Evolutionary conservation across 2,113 vertebrate species (phyloP).

Genomic region (Hemicordylus capensis): DNA sequence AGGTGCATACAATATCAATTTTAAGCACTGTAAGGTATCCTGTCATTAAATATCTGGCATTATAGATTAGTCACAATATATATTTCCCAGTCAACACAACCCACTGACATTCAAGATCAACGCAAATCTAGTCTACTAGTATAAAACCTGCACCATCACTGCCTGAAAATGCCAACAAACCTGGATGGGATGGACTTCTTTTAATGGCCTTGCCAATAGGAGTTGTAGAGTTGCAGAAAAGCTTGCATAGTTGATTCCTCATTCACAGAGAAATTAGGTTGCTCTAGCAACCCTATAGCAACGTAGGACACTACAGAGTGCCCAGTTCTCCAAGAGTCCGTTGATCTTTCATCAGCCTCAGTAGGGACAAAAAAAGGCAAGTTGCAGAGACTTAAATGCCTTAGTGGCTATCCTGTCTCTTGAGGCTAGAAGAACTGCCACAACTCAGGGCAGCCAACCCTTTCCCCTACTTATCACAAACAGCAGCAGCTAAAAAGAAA

Average conservation of each 20-base stretch:
- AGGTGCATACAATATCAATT: neutral
- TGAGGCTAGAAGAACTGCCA: neutral
- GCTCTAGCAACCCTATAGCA: conserved; percentile 59
- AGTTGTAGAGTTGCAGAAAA: conserved; percentile 40
- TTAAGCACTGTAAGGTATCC: too few relatives aligned
- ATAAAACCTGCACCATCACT: neutral
- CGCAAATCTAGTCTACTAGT: neutral
- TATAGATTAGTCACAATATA: neutral
- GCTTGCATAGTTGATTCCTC: conserved; percentile 24
- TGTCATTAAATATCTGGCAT: neutral
- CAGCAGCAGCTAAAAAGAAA: neutral
- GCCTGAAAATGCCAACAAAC: conserved; percentile 26
- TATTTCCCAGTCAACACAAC: neutral
- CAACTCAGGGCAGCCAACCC: neutral
- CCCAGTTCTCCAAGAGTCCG: conserved; percentile 11
- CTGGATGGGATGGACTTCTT: conserved; percentile 6
- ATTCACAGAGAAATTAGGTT: conserved; percentile 54
- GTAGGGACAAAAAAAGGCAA: conserved; percentile 4
- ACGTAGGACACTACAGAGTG: conserved; percentile 39
- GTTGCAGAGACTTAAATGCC: conserved; percentile 19
- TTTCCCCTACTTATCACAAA: neutral
- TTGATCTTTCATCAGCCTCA: conserved; percentile 47
- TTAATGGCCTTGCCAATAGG: neutral
- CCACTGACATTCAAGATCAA: rapidly evolving
- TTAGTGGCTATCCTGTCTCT: neutral